Percentiles rank a stretch among this genome's conserved stretches.
phyloP scores from a whole-genome alignment of 1,140 invertebrate species.

The Whitmania pigra region DNA sequence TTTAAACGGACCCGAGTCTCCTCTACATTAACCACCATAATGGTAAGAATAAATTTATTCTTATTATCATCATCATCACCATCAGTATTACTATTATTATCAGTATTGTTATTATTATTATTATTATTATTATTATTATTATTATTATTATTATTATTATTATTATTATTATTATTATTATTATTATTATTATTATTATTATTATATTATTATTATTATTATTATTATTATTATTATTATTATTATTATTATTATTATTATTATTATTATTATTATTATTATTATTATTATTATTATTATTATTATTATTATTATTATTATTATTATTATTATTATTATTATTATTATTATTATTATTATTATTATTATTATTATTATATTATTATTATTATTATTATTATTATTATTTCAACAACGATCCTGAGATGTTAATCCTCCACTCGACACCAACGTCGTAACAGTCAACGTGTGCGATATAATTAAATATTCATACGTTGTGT shows the following conservation, averaged over 20 bases:
- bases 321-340: slow-evolving; percentile 10
- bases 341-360: neutral
- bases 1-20: too few species aligned
- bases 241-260: slow-evolving; percentile 11
- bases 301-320: slow-evolving; percentile 3
- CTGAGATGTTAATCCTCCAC: neutral
- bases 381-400: slow-evolving; percentile 19
- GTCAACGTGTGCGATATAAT: too few species aligned
- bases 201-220: neutral
- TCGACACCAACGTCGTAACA: neutral
- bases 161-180: neutral
- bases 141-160: neutral
- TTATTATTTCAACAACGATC: neutral
- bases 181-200: neutral
- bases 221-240: slow-evolving; percentile 1
- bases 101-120: neutral
- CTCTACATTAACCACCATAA: too few species aligned
- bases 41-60: too few species aligned
- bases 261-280: slow-evolving; percentile 14
- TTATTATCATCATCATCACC: too few species aligned
- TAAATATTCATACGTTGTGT: too few species aligned
- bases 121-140: slow-evolving; percentile 10
- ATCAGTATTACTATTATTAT: too few species aligned
- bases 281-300: neutral
- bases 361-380: slow-evolving; percentile 4